A percentile compares a stretch with the other conserved stretches of the same genome.
phyloP scores from a whole-genome alignment of 2,797 vertebrate genomes.

The Avahi laniger region DNA sequence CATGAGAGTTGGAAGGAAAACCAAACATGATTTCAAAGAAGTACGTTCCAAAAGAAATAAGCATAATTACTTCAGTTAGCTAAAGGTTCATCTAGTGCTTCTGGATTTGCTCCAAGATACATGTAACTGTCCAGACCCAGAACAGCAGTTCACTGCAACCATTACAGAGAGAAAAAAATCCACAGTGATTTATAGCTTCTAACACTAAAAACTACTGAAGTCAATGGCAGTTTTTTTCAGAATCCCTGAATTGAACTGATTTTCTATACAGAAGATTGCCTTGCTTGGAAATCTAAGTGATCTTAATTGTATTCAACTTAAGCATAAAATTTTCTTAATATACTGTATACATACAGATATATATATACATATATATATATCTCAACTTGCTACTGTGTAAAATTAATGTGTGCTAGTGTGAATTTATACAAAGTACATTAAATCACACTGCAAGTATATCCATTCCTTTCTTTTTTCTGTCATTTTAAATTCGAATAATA shows the following conservation, averaged over 20 bases:
- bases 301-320: constrained; percentile 19
- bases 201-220: background rate
- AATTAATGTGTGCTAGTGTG: background rate
- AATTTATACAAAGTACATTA: background rate
- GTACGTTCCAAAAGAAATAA: background rate
- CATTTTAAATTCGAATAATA: background rate
- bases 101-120: constrained; percentile 59
- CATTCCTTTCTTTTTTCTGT: background rate
- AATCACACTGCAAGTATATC: background rate
- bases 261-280: background rate
- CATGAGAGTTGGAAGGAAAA: constrained; percentile 22
- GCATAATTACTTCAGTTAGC: constrained; percentile 22
- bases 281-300: constrained; percentile 1
- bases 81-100: background rate
- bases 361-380: background rate
- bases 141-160: background rate
- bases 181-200: constrained; percentile 25
- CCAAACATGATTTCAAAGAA: constrained; percentile 2
- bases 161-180: background rate
- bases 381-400: background rate
- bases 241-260: background rate
- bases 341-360: background rate
- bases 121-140: background rate
- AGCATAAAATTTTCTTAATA: background rate
- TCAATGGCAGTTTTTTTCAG: background rate